A percentile compares a stretch with the other conserved stretches of the same genome.
Evolutionary conservation across 2,888 invertebrate species (phyloP).

Genomic region (Cryptocheilus praepositus): DNA sequence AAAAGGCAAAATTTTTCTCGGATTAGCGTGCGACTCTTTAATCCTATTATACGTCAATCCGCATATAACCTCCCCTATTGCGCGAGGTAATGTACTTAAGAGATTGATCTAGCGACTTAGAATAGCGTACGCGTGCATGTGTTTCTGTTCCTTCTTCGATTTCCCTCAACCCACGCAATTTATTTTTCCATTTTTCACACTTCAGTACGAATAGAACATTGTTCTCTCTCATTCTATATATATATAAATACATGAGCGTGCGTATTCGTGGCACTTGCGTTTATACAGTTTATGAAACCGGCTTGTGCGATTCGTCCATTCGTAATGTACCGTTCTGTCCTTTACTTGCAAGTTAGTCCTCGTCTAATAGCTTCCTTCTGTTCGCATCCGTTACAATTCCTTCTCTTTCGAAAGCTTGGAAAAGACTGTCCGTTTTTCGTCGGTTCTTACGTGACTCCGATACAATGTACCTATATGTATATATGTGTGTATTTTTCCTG

Average conservation of each 20-base stretch:
- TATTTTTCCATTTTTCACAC: too few species aligned
- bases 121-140: too few species aligned
- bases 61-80: too few species aligned
- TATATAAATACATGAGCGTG: neutral
- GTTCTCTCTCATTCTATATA: neutral
- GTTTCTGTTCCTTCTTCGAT: too few species aligned
- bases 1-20: neutral
- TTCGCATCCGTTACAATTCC: neutral
- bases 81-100: too few species aligned
- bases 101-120: too few species aligned
- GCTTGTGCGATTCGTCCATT: slow-evolving; percentile 42
- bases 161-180: too few species aligned
- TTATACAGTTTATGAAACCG: slow-evolving; percentile 47
- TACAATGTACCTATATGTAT: slow-evolving; percentile 28
- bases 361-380: neutral
- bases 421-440: slow-evolving; percentile 6
- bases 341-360: neutral
- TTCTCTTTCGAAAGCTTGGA: too few species aligned
- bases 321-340: slow-evolving; percentile 28
- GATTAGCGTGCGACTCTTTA: slow-evolving; percentile 13
- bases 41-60: too few species aligned
- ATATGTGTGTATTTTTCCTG: slow-evolving; percentile 4
- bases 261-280: neutral
- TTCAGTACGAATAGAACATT: too few species aligned
- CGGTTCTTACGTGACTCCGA: slow-evolving; percentile 25